Evolutionary conservation across 2,888 invertebrate species (phyloP), one percentile per base, ranked within the genome.

Genomic region (Dusona sp.): DNA sequence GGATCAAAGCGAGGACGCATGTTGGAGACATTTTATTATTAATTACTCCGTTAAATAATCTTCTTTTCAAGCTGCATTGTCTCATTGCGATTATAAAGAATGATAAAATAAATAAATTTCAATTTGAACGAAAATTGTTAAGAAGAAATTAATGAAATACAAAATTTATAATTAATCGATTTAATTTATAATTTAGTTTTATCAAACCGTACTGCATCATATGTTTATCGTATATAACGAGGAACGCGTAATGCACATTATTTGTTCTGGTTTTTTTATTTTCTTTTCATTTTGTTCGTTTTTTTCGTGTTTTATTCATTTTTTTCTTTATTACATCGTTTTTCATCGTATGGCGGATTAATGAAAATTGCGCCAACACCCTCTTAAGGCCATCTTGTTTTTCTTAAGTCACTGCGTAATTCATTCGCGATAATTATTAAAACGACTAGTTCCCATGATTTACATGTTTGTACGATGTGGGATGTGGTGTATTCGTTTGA

Each of bases 341-440:
- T 61, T 82, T 83, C 51, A 42, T 73, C 79, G 45, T 79, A 51
- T 48, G 78, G 73, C 73, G 82, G 73, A 54, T 51, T 42, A 79
- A 73, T 73, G 45, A 81, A 78, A 81, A 77, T 78, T 57, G 48
- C 61, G 61, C 68, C 81, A 77, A 75, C 64, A 77, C 72, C 84
- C 75, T 67, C 83, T 88, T 88, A 89, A 89, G 89, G 89, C 88
- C 88, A 88, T 87, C 84, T 74, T 74, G 70, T 88, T 88, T 57
- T 83, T 67, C 83, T 89, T 82, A 81, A 86, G 61, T 83, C 83
- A 86, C 79, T 80, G 86, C 80, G 51, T 77, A 72, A 86, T 86
- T 83, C 81, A 67, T 80, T 86, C 79, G 81, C 77, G 73, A 61
- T 83, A 84, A 84, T 78, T 57, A 81, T 65, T 80, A 83, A 88